Conservation (phyloP, 35 echinoderm and acorn worm genomes). For the Ptychodera flava region DNA sequence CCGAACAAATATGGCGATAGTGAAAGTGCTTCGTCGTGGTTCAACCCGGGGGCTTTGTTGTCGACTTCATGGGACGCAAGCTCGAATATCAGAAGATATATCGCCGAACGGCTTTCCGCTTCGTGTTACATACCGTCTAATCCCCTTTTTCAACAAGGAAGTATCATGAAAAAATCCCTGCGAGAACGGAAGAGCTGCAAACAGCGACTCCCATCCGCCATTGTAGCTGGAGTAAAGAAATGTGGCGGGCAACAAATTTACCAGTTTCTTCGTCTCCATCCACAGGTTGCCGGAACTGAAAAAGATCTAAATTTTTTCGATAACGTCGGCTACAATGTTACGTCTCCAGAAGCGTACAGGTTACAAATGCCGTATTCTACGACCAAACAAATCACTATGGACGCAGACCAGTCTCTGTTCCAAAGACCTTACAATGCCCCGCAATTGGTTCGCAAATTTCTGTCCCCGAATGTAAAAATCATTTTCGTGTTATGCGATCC, state of each 20-base stretch:
- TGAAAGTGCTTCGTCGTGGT: neutral
- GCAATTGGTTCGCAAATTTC: neutral
- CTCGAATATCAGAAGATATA: neutral
- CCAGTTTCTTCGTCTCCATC: neutral
- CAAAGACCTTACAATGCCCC: neutral
- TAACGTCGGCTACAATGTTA: neutral
- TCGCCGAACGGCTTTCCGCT: neutral
- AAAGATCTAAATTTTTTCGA: neutral
- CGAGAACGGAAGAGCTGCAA: neutral
- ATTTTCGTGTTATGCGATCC: neutral
- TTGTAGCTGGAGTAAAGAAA: neutral
- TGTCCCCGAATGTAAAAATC: neutral
- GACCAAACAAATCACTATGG: neutral
- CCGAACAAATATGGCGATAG: neutral
- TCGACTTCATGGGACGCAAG: neutral
- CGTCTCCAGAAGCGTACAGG: neutral
- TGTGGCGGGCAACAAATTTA: neutral
- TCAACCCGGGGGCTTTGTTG: neutral
- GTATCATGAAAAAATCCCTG: neutral
- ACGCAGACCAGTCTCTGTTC: neutral
- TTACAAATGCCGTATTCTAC: neutral
- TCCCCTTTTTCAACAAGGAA: neutral
- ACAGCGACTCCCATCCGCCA: neutral
- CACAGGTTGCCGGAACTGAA: neutral
- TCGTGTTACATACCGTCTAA: neutral